Percentiles rank a stretch among this genome's conserved stretches.
Evolutionary conservation across 2,113 vertebrate species (phyloP).

Genomic region (Sialia sialis): DNA sequence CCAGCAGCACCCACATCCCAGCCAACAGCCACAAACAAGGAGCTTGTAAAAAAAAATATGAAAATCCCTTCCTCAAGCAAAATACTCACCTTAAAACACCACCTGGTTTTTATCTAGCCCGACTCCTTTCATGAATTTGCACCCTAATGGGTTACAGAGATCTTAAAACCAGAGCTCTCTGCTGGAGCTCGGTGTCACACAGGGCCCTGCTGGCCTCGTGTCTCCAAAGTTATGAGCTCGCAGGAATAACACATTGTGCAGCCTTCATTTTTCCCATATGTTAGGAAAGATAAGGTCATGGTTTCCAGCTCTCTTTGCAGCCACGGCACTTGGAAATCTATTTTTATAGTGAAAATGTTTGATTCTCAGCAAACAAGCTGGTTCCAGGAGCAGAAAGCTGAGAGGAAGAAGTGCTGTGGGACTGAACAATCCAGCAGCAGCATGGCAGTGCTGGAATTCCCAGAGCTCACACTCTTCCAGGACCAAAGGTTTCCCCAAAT

Average conservation of each 20-base stretch:
- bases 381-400: neutral
- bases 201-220: neutral
- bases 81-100: neutral
- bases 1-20: neutral
- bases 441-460: neutral
- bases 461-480: neutral
- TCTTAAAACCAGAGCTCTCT: neutral
- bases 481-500: neutral
- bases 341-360: neutral
- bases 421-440: neutral
- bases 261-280: neutral
- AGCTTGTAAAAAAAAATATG: neutral
- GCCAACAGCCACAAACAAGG: neutral
- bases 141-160: neutral
- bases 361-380: neutral
- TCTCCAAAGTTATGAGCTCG: neutral
- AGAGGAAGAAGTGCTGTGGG: accelerated
- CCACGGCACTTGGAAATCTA: neutral
- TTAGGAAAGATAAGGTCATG: neutral
- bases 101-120: neutral
- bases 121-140: neutral
- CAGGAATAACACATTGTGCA: neutral
- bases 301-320: neutral
- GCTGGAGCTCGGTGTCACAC: neutral
- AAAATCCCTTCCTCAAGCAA: neutral